Conservation (phyloP, 2,888 invertebrate genomes). For the Amphipyra tragopoginis region DNA sequence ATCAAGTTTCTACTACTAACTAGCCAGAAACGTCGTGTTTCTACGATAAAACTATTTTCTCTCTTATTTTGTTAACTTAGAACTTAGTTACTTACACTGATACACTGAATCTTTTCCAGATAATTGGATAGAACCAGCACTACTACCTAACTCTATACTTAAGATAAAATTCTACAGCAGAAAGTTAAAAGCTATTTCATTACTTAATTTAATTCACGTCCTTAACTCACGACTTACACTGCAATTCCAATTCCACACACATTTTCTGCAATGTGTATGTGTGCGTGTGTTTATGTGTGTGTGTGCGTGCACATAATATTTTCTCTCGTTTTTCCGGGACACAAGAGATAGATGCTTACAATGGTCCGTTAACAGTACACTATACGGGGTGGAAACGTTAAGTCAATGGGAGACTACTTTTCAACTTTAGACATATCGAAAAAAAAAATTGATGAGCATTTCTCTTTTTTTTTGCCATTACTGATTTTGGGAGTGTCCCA, state of each 20-base stretch:
- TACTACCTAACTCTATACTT: conserved; percentile 37
- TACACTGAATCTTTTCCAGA: conserved; percentile 23
- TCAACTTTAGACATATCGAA: too few relatives aligned
- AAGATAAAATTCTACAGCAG: conserved; percentile 26
- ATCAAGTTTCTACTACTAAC: too few relatives aligned
- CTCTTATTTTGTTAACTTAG: conserved; percentile 18
- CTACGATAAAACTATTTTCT: conserved; percentile 3
- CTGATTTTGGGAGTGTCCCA: too few relatives aligned
- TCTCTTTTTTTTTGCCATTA: too few relatives aligned
- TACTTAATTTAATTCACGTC: conserved; percentile 40
- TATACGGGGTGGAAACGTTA: too few relatives aligned
- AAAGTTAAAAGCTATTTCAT: conserved; percentile 46
- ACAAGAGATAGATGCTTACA: too few relatives aligned
- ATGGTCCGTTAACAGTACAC: too few relatives aligned
- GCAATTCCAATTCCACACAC: neutral
- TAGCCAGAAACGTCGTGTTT: conserved; percentile 13
- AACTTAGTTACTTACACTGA: conserved; percentile 10
- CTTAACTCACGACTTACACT: conserved; percentile 10
- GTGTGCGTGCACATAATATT: too few relatives aligned
- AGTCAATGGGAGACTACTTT: too few relatives aligned
- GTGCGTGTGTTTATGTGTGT: too few relatives aligned
- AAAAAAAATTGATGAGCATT: too few relatives aligned
- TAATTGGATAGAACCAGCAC: conserved; percentile 38
- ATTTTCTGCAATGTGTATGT: neutral
- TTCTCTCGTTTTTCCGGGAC: too few relatives aligned